Base-by-base conservation (phyloP, 2,797 vertebrate genomes). In the Acanthornis magna region DNA sequence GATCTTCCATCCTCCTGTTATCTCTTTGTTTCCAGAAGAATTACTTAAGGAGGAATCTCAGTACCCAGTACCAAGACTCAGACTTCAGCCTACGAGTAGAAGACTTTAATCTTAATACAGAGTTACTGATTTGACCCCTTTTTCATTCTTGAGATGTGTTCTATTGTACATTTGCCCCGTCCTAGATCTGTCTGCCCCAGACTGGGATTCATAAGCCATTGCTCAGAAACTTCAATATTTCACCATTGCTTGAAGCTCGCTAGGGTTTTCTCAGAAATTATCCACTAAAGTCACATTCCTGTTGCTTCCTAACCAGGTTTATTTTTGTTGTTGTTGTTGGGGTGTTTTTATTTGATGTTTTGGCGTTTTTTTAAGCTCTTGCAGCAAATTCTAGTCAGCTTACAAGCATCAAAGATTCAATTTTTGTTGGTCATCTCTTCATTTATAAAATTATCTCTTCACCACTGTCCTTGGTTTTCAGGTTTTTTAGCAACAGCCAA, bases 151-250 rank as follows among this genome's bases (percentile, higher is more conserved):
- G 40, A 85, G 13, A 27, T 9, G 5, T 25, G 7, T 76, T 9
- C 2, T 13, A 14, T 45, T 45, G 20, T 3, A 10, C 14, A 32
- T 38, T 30, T 81, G 3, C 14, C 13, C 5, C 48, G 3, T 67
- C 14, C 13, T 58, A 65, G 7, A 30, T 11, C 34, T 48, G 5
- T 29, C 16, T 77, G 7, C 5, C 15, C 4, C 13, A 38, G 6
- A 22, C 4, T 0, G 1, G 7, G 11, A 36, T 66, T 85, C 8
- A 36, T 19, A 50, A 8, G 8, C 2, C 6, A 3, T 55, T 81
- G 20, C 55, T 47, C 25, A 40, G 32, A 66, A 72, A 58, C 9
- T 5, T 57, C 12, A 48, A 26, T 5, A 58, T 4, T 2, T 47
- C 16, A 51, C 23, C 4, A 11, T 13, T 36, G 1, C 4, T 75